phyloP scores from a whole-genome alignment of 2,888 invertebrate species.

The Patella ulyssiponensis region DNA sequence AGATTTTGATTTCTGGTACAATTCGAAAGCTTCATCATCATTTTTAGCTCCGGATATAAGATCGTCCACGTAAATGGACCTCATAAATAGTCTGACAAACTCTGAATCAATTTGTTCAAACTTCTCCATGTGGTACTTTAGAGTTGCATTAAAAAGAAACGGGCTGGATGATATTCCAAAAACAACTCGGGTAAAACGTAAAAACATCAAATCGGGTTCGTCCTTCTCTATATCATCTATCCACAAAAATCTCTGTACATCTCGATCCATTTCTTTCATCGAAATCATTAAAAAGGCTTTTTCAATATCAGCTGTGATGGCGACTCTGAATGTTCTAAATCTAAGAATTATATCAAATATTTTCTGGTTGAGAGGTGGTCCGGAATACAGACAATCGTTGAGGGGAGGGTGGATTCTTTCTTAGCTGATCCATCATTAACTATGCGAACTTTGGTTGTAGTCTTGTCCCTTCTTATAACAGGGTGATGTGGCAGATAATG shows the following conservation, averaged over 20 bases:
- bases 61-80: background rate
- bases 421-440: too few species aligned
- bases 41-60: background rate
- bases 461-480: too few species aligned
- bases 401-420: background rate
- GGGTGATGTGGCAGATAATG: too few species aligned
- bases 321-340: background rate
- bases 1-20: background rate
- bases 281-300: background rate
- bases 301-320: background rate
- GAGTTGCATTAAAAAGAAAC: background rate
- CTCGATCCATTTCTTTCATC: background rate
- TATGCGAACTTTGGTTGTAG: too few species aligned
- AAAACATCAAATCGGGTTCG: background rate
- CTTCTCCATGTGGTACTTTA: too few species aligned
- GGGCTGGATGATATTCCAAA: conserved; percentile 1
- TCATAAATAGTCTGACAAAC: too few species aligned
- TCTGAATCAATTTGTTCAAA: too few species aligned
- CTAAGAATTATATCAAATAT: background rate
- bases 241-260: background rate
- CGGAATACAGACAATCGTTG: conserved; percentile 3
- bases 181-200: background rate
- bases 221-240: background rate
- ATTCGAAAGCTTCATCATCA: background rate
- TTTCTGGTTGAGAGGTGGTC: background rate